Conservation (phyloP, 1,140 invertebrate genomes). For the Drosophila novamexicana region DNA sequence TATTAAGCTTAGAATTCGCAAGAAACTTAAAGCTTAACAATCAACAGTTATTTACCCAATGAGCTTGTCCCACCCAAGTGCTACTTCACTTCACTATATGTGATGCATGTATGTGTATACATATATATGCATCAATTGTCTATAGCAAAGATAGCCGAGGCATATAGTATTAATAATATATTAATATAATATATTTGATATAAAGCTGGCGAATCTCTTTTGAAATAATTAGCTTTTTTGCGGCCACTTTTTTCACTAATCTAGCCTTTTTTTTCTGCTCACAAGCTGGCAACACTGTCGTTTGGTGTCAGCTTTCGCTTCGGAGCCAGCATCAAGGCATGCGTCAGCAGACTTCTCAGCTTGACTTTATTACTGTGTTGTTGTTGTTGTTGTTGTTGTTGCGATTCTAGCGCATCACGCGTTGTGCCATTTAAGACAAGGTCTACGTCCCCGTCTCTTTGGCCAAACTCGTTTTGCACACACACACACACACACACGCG, state of each 20-base stretch:
- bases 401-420: slow-evolving; percentile 49
- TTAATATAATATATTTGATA: too few species aligned
- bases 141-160: too few species aligned
- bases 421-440: slow-evolving; percentile 57
- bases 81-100: too few species aligned
- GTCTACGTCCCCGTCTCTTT: slow-evolving; percentile 48
- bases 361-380: not conserved
- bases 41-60: too few species aligned
- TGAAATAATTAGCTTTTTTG: not conserved
- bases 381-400: slow-evolving; percentile 10
- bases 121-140: too few species aligned
- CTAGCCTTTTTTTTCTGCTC: not conserved
- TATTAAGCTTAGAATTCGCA: too few species aligned
- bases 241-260: not conserved
- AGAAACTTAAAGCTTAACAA: too few species aligned
- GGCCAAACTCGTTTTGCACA: slow-evolving; percentile 54
- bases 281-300: not conserved
- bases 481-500: slow-evolving; percentile 4
- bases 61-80: too few species aligned
- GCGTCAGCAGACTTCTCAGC: slow-evolving; percentile 20
- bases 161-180: too few species aligned
- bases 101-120: too few species aligned
- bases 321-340: slow-evolving; percentile 5
- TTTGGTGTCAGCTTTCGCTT: slow-evolving; percentile 27
- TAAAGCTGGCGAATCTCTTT: too few species aligned